A percentile compares a stretch with the other conserved stretches of the same genome.
These are phyloP conservation scores for Caradrina kadenii DNA, from an alignment of 2,888 invertebrate genomes.

Conservation along the genomic window DNA sequence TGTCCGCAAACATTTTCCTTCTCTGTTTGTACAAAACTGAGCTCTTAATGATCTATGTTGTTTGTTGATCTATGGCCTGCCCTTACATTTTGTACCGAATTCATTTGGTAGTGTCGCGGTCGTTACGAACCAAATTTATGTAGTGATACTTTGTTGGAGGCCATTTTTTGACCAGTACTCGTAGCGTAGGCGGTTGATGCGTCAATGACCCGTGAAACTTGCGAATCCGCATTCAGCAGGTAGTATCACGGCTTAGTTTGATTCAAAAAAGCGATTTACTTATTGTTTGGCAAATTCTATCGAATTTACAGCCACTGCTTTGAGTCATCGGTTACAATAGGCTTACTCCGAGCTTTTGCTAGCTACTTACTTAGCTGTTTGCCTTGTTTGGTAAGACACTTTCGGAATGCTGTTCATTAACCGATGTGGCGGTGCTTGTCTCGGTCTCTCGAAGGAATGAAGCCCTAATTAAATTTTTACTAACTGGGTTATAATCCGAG, in stretches of 20 bases:
- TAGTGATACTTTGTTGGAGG: conserved; percentile 61
- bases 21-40: conserved; percentile 79
- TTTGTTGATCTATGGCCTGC: conserved; percentile 69
- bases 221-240: conserved; percentile 89
- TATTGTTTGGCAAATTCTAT: conserved; percentile 70
- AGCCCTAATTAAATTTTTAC: conserved; percentile 59
- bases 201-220: conserved; percentile 90
- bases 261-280: conserved; percentile 71
- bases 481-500: conserved; percentile 78
- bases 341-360: conserved; percentile 32
- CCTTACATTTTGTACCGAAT: conserved; percentile 57
- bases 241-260: conserved; percentile 73
- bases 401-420: conserved; percentile 48
- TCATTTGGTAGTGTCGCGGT: conserved; percentile 39
- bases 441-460: conserved; percentile 53
- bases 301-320: conserved; percentile 56
- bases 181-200: conserved; percentile 86
- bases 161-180: conserved; percentile 79
- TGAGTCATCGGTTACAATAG: conserved; percentile 57
- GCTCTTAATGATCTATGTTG: conserved; percentile 74
- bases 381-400: conserved; percentile 51
- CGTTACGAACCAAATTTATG: conserved; percentile 55
- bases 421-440: conserved; percentile 40
- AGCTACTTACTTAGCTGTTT: conserved; percentile 49
- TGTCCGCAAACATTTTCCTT: conserved; percentile 85